Base-by-base conservation (phyloP, 2,797 vertebrate genomes). In the Hippocampus kuda region DNA sequence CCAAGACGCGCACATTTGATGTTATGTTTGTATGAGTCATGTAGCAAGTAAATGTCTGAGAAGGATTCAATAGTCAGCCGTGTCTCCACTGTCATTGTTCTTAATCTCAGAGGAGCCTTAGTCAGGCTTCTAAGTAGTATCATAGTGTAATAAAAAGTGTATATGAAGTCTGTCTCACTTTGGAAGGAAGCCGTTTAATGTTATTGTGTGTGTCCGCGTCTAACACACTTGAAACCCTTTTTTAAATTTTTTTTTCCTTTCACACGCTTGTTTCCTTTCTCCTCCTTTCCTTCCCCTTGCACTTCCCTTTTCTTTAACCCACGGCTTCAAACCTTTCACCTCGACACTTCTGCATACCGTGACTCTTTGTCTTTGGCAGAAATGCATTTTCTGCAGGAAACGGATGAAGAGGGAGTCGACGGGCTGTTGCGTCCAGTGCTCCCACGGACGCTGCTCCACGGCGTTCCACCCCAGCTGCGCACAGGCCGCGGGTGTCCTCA, bases 391-490 rank as follows among this genome's bases (percentile, higher is more conserved):
- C 83, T 99, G 97, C 87, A 96, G 94, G 86, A 98, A 97, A 68
- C 88, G 93, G 75, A 92, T 96, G 83, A 95, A 92, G 91, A 91
- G 91, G 88, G 92, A 86, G 42, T 85, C 90, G n/a, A 90, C 89
- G 0, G 96, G 96, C 72, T 98, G 96, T 82, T 98, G 96, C 3
- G 94, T 98, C 5, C 97, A 99, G 87, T 99, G 97, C 73, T 99
- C 97, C 24, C 94, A 98, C 0, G 97, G 97, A 7, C 94, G 97
- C 12, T 99, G 97, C 84, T 94, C 96, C 30, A 97, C 96, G 0
- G 94, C 97, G 4, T 98, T 98, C 80, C 97, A 99, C 0, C 93
- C 95, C 72, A 95, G 93, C 75, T 99, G 97, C 5, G 97, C 97
- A 57, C 96, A 96, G 86, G 96, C 96, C 2, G 96, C 96, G 0